Base-by-base conservation (phyloP, 2,113 vertebrate species). In the Paramisgurnus dabryanus region DNA sequence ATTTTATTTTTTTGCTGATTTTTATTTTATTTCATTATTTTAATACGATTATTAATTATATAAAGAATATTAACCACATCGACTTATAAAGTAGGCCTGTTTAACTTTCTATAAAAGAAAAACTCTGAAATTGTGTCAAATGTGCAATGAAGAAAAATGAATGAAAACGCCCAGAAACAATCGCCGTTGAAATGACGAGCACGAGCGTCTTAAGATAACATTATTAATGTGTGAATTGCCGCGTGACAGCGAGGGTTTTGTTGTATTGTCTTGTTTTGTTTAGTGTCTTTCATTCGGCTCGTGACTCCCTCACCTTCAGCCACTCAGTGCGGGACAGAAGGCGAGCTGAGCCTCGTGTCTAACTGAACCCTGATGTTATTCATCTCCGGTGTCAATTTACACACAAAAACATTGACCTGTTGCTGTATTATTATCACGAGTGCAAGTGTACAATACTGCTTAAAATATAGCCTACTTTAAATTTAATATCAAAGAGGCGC, bases 261-360 rank as follows among this genome's bases (percentile, higher is more conserved):
- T 80, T 81, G 69, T 72, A 57, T 82, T 79, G 70, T 78, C 13
- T 4, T 65, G 69, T 81, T 84, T 81, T 82, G 71, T 73, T 67
- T 45, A 12, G 80, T 27, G 50, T 60, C 75, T 84, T 84, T 84
- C 76, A 82, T n/a, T 40, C 53, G 47, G 60, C 84, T 82, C 82
- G 80, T 82, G 78, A 84, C 82, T 79, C 75, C 27, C 61, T 43
- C 58, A 78, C 72, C 82, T 76, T 47, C 18, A 66, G 67, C 79
- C 60, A 58, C 27, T 34, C 27, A 58, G 18, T 43, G 8, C 45
- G n/a, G 12, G 17, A 58, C 40, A 75, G 47, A 71, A 82, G 81
- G 72, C 55, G 55, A 58, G 55, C 55, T n/a, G 55, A 58, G 55
- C 55, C 50, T 53, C 50, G 50, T 53, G 50, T 53, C 50, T 53